Base-by-base conservation (phyloP, 30 jellyfish, hydroid and myxozoan species). In the Pelagia noctiluca region DNA sequence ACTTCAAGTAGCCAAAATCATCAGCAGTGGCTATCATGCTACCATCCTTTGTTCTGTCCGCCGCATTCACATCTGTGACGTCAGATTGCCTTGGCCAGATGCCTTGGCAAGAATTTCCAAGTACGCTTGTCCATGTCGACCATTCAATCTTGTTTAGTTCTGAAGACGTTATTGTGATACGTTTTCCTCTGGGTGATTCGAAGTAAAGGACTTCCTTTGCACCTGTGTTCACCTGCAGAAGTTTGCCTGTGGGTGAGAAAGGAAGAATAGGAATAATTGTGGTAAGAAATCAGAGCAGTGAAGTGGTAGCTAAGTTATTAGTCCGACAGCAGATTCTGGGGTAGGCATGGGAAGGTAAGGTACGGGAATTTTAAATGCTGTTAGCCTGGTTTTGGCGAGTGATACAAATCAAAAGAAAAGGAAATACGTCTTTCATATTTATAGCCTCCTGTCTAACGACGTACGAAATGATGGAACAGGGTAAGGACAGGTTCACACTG, bases 81-180 rank as follows among this genome's bases (percentile, higher is more conserved):
- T 92, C 98, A 48, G 87, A 47, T 47, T 86, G 89, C 68, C 97
- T 96, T 23, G 98, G 95, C 98, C 98, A 92, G 3, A 92, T 86
- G 24, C 98, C 98, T 38, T 85, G 92, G 23, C 98, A 92, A 33
- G 80, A 86, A 29, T 70, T 68, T 22, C 98, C 98, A 67, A 92
- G 95, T 1, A 92, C 97, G 63, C 97, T 23, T 37, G 98, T 92
- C 98, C 98, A 92, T 4, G 98, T 57, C 16, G 91, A 74, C 98
- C 98, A 92, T 35, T 86, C 85, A 25, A 92, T 63, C 36, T 74
- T 92, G 54, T 71, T 86, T 35, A 80, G 32, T 57, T 92, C 96
- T 0, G 90, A 62, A 4, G 80, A 52, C 12, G 95, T 24, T 4
- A 92, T 74, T 22, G 90, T 82, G 63, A 87, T 88, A 16, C 98